Conservation (phyloP, 2,113 vertebrate genomes). For the Ailuropoda melanoleuca region DNA sequence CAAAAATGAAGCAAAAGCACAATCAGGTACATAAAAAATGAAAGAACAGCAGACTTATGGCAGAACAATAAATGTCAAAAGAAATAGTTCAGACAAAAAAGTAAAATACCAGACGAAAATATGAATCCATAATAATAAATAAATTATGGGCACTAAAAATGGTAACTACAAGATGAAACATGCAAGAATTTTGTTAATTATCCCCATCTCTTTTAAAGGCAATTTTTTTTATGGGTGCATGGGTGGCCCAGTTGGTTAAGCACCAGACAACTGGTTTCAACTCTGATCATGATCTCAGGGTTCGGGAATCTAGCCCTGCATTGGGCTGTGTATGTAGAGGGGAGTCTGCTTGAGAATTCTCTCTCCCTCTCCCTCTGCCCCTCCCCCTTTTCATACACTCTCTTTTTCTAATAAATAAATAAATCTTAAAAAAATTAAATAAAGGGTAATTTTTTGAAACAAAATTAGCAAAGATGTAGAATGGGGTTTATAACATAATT, state of each 20-base stretch:
- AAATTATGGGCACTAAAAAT: neutral
- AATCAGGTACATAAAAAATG: neutral
- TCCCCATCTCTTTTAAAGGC: neutral
- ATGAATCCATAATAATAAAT: neutral
- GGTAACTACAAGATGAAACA: neutral
- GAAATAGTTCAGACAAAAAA: neutral
- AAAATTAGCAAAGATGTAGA: neutral
- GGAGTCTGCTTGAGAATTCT: too few relatives aligned
- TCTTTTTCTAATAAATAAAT: neutral
- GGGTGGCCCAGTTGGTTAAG: neutral
- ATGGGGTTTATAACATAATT: neutral
- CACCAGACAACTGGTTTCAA: neutral
- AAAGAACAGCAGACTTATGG: neutral
- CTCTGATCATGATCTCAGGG: neutral
- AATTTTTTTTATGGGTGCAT: neutral
- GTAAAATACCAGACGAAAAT: neutral
- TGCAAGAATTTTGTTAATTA: neutral
- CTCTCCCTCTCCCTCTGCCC: neutral
- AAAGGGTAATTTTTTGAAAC: neutral
- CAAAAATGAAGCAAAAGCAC: neutral
- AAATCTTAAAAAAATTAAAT: neutral
- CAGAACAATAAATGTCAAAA: neutral
- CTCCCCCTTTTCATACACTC: neutral
- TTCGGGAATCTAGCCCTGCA: too few relatives aligned
- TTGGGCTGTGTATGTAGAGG: too few relatives aligned